Conservation (phyloP, 2,797 vertebrate genomes). For the Pteronotus mesoamericanus region DNA sequence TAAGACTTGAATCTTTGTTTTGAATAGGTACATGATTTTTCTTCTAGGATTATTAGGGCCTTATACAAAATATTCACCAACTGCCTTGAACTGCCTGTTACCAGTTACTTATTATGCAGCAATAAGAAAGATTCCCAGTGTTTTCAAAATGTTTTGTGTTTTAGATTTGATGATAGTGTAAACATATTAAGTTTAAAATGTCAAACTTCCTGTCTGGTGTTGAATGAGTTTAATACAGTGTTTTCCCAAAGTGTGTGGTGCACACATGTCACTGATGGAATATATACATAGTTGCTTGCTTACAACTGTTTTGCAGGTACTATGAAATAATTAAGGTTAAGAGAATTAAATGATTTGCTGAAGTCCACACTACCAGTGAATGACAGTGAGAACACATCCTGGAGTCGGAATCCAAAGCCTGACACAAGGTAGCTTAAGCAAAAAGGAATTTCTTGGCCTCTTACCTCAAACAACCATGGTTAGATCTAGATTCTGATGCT, state of each 20-base stretch:
- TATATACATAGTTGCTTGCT: not conserved
- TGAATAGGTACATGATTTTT: not conserved
- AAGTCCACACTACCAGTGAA: not conserved
- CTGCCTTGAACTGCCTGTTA: not conserved
- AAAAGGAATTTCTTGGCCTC: not conserved
- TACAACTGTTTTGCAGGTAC: not conserved
- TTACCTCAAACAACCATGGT: not conserved
- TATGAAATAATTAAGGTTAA: not conserved
- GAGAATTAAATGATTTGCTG: not conserved
- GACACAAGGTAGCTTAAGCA: not conserved
- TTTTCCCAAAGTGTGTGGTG: not conserved
- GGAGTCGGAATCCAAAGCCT: not conserved
- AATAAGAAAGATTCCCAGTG: not conserved
- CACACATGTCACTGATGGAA: not conserved
- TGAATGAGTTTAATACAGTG: not conserved
- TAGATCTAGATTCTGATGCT: not conserved
- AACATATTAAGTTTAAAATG: not conserved
- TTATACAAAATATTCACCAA: not conserved
- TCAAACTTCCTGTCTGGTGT: not conserved
- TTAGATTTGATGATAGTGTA: not conserved
- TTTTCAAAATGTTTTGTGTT: not conserved
- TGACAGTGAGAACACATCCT: not conserved
- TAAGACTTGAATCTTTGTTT: conserved; percentile 1
- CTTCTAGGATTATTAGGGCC: not conserved
- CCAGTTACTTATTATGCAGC: not conserved